A percentile compares a stretch with the other conserved stretches of the same genome.
Conservation (phyloP, 1,140 invertebrate species). For the Lepidostoma basale region DNA sequence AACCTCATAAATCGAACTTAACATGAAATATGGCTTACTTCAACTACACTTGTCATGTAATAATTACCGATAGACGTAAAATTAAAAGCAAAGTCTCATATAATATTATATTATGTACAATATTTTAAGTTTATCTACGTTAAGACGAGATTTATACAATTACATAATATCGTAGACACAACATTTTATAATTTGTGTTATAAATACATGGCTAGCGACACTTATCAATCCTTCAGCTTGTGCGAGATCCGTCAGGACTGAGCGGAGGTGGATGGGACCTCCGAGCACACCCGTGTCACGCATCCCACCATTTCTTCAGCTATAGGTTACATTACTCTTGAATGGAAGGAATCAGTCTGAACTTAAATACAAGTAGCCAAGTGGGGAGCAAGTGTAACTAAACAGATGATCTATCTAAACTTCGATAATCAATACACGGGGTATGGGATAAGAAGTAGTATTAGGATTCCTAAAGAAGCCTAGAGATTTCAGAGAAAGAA, state of each 20-base stretch:
- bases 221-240: constrained; percentile 21
- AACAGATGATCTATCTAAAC: too few relatives aligned
- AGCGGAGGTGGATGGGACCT: too few relatives aligned
- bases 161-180: constrained; percentile 33
- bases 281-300: too few relatives aligned
- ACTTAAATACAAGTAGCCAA: constrained; percentile 15
- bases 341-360: constrained; percentile 34
- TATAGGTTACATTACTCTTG: not conserved
- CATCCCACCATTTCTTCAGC: too few relatives aligned
- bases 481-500: too few relatives aligned
- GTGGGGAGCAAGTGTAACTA: too few relatives aligned
- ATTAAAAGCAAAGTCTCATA: constrained; percentile 34
- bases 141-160: constrained; percentile 35
- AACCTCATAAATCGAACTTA: constrained; percentile 31
- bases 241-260: constrained; percentile 29
- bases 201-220: constrained; percentile 26
- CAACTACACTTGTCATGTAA: constrained; percentile 37
- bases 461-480: too few relatives aligned
- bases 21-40: constrained; percentile 43
- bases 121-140: constrained; percentile 13
- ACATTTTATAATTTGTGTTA: constrained; percentile 23
- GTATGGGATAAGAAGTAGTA: too few relatives aligned
- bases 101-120: constrained; percentile 37
- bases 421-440: too few relatives aligned
- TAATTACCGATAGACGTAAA: constrained; percentile 33